Base-by-base conservation (phyloP, 2,797 vertebrate species). In the Pteronotus mesoamericanus region DNA sequence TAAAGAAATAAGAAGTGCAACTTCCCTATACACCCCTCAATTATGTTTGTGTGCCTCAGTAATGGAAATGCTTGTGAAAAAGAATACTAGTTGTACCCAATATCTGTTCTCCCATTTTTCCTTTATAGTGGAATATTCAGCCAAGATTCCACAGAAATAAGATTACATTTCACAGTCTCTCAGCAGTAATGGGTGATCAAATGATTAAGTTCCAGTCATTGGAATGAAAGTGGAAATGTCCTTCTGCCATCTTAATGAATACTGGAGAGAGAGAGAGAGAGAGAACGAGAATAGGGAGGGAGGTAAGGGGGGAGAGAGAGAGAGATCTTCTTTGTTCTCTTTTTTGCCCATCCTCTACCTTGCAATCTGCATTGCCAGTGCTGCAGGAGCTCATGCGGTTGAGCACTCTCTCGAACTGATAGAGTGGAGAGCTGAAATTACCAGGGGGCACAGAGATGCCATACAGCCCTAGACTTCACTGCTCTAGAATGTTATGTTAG, bases 401-500 rank as follows among this genome's bases (percentile, higher is more conserved):
- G n/a, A 55, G 19, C 16, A 66, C 9, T 57, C 15, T 18, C 59
- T 21, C 53, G 11, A 7, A 8, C 1, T 85, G 11, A 29, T 48
- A 6, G 32, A 74, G 22, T 44, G 26, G 16, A 51, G 11, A 95
- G 16, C 4, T 68, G 16, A 2, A 84, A 55, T 9, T 9, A 16
- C 6, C 15, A 61, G 32, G 21, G 3, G 16, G 9, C 57, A 64
- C 29, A 69, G 29, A 90, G 39, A 18, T 82, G 9, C 34, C 37
- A 53, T 18, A 61, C 0, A 85, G 5, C 48, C 29, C 24, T 80
- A 75, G 48, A 85, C 39, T 53, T 59, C 61, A 80, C 69, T 93
- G 37, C 18, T 79, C 24, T n/a, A 57, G 66, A 92, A 86, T 89
- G 82, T 84, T 26, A 53, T 75, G n/a, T 61, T n/a, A 86, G 15